Evolutionary conservation across 1,140 invertebrate species (phyloP).

Genomic region (Samia ricini): DNA sequence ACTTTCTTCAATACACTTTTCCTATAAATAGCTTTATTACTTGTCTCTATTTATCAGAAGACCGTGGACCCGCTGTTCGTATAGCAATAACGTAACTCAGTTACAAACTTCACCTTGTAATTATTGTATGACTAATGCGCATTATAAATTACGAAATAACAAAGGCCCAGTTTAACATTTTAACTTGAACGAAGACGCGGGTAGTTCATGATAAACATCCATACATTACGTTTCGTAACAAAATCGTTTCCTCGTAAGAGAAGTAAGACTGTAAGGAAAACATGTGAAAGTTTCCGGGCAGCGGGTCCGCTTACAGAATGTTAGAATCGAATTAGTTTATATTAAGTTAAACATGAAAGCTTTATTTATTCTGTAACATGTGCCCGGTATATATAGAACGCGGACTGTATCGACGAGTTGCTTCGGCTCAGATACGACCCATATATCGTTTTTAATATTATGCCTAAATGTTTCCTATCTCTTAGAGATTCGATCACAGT

Average conservation of each 20-base stretch:
- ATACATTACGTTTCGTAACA: neutral
- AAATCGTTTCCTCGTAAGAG: neutral
- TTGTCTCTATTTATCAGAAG: no score
- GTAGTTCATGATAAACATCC: neutral
- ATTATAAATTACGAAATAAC: neutral
- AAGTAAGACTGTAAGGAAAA: no score
- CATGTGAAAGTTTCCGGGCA: slow-evolving; percentile 2
- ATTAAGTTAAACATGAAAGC: slow-evolving; percentile 33
- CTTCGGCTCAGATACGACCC: neutral
- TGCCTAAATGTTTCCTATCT: neutral
- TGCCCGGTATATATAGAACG: slow-evolving; percentile 34
- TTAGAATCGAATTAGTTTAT: slow-evolving; percentile 21
- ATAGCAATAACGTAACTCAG: no score
- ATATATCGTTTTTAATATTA: neutral
- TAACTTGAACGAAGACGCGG: no score
- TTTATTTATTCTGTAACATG: slow-evolving; percentile 47
- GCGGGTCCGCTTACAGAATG: slow-evolving; percentile 27
- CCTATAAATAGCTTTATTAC: no score
- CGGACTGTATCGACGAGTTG: neutral
- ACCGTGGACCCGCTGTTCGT: no score
- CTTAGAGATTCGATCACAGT: neutral
- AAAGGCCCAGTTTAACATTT: neutral
- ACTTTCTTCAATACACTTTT: neutral
- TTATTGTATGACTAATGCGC: no score
- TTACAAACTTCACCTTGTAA: no score